A percentile compares a stretch with the other conserved stretches of the same genome.
phyloP scores from a whole-genome alignment of 2,797 vertebrate genomes.

The Tamandua tetradactyla region DNA sequence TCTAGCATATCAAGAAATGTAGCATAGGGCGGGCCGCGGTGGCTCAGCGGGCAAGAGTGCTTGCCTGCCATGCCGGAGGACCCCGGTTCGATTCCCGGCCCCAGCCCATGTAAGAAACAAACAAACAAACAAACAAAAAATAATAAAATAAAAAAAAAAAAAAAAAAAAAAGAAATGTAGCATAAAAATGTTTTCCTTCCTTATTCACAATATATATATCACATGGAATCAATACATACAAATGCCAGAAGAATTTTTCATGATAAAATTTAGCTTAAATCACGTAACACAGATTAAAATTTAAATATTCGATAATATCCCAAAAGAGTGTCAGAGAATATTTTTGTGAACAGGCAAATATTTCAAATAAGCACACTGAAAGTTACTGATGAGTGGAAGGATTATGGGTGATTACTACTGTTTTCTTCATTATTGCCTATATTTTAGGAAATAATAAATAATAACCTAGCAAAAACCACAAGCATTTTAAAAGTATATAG shows the following conservation, averaged over 20 bases:
- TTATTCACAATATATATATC: neutral
- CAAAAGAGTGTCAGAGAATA: neutral
- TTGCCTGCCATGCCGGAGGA: no score
- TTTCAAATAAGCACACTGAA: conserved; percentile 19
- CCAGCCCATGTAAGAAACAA: no score
- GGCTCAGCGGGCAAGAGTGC: no score
- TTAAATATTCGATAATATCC: neutral
- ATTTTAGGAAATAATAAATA: conserved; percentile 20
- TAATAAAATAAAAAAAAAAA: no score
- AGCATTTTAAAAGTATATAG: neutral
- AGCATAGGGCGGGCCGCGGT: no score
- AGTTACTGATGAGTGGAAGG: neutral
- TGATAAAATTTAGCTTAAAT: conserved; percentile 3
- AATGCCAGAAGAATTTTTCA: neutral
- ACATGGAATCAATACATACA: neutral
- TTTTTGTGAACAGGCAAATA: neutral
- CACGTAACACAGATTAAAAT: neutral
- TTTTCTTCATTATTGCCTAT: conserved; percentile 15
- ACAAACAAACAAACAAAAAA: no score
- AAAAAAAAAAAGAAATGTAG: neutral
- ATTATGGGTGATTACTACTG: neutral
- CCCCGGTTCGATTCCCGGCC: no score
- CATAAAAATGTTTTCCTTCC: neutral
- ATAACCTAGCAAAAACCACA: neutral
- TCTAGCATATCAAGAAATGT: neutral